A percentile compares a stretch with the other conserved stretches of the same genome.
These are phyloP conservation scores for Desoria tigrina DNA, from an alignment of 2,888 invertebrate species.

Conservation along the genomic window DNA sequence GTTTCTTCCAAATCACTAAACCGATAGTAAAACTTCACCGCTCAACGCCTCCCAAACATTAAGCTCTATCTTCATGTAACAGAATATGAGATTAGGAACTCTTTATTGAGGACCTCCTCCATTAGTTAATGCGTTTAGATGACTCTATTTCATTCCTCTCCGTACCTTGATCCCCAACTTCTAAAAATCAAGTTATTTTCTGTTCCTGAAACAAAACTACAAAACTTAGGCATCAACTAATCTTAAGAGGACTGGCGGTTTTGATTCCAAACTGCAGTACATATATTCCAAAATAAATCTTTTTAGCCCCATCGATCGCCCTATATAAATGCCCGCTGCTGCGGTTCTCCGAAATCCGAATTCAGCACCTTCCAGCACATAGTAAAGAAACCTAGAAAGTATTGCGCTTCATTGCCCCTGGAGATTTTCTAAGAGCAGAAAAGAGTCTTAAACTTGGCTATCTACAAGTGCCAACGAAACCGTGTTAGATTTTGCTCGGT, in stretches of 20 bases:
- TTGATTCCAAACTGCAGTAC: conserved; percentile 24
- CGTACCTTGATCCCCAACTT: no score
- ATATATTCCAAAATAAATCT: conserved; percentile 34
- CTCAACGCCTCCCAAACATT: conserved; percentile 23
- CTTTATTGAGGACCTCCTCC: conserved; percentile 15
- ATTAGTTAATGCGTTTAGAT: not conserved
- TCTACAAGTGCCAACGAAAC: no score
- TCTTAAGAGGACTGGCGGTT: conserved; percentile 8
- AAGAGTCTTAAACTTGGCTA: no score
- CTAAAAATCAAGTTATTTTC: no score
- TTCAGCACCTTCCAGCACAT: no score
- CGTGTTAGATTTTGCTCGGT: no score
- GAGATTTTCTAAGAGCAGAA: no score
- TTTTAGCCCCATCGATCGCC: conserved; percentile 34
- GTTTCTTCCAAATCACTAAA: conserved; percentile 26
- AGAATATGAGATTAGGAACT: conserved; percentile 20
- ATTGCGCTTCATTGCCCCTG: no score
- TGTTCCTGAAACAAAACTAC: not conserved
- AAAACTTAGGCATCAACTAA: not conserved
- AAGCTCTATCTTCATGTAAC: conserved; percentile 15
- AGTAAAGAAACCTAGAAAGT: no score
- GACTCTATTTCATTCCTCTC: not conserved
- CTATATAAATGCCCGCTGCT: conserved; percentile 4
- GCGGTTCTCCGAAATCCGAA: not conserved
- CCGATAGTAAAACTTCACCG: conserved; percentile 20